Evolutionary conservation across 2,797 vertebrate species (phyloP), one percentile per base, ranked within the genome.

Genomic region (Delichon dasypus): DNA sequence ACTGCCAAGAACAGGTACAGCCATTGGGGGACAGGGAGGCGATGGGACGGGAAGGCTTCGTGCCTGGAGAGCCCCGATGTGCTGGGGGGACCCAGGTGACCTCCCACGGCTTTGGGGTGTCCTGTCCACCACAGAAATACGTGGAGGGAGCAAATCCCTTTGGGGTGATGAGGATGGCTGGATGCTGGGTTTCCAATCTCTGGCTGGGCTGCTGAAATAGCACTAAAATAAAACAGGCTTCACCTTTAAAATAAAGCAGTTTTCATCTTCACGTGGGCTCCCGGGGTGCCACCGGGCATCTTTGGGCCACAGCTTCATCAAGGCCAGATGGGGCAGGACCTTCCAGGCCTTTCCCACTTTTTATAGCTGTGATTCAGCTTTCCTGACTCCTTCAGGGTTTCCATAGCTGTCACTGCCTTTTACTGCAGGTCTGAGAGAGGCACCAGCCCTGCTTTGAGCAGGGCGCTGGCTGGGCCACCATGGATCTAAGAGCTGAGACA

Each of bases 1-100:
- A 98, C 99, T 91, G 99, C 99, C 97, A 99, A 99, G 96, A 99
- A 99, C 98, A 99, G 99, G 99, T 99, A 98, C 51, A 82, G 67
- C 58, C 19, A 1, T 16, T 36, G 51, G 76, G 75, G 27, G 40
- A 5, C 38, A 45, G 26, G 10, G n/a, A 16, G 71, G 2, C 11
- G 71, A 9, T 13, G 60, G 40, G 36, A 38, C 23, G 54, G 89
- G 65, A 55, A 60, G 71, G 73, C 2, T 64, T 19, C 3, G 3
- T 54, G 32, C 40, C 0, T 22, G 47, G 23, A 18, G 73, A 27
- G 36, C 26, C 38, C 25, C 50, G 17, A 4, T 2, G 22, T 4
- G 22, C 57, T 54, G 48, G 20, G 29, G 25, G 48, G 40, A 29
- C 38, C 57, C 11, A 5, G 42, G 62, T 27, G 62, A 17, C 16